phyloP scores from a whole-genome alignment of 2,113 vertebrate genomes.

The Megaptera novaeangliae region DNA sequence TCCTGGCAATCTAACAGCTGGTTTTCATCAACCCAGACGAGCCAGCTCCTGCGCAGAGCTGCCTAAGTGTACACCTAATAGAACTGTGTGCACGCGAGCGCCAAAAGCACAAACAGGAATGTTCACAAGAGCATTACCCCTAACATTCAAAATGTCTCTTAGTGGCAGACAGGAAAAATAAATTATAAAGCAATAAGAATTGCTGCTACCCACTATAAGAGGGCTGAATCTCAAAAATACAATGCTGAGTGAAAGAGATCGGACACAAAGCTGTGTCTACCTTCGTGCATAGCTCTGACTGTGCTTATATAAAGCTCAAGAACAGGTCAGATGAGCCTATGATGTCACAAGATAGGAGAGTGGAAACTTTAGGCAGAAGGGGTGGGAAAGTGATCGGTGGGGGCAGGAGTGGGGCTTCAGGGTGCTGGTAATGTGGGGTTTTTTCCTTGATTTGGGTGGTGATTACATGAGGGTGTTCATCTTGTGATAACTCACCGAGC shows the following conservation, averaged over 20 bases:
- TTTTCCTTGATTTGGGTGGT: neutral
- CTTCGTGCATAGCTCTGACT: too few species aligned
- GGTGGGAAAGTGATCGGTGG: neutral
- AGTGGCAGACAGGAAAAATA: neutral
- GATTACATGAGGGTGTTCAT: neutral
- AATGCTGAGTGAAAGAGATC: neutral
- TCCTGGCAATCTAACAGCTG: neutral
- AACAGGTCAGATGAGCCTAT: neutral
- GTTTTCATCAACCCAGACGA: neutral
- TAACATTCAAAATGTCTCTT: neutral
- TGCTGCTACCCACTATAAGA: rapidly evolving
- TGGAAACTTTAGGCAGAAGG: neutral
- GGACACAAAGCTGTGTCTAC: neutral
- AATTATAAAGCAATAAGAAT: neutral
- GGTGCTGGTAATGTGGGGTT: neutral
- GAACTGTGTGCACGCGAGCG: too few species aligned
- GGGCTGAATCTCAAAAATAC: neutral
- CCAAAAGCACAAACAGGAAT: neutral
- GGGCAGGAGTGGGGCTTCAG: neutral
- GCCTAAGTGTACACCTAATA: rapidly evolving
- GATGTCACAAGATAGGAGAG: neutral
- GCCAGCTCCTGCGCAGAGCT: neutral
- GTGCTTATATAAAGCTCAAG: neutral
- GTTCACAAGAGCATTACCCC: neutral
- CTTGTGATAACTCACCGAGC: neutral